phyloP scores from a whole-genome alignment of 2,797 vertebrate genomes.

The Anolis apletophallus region DNA sequence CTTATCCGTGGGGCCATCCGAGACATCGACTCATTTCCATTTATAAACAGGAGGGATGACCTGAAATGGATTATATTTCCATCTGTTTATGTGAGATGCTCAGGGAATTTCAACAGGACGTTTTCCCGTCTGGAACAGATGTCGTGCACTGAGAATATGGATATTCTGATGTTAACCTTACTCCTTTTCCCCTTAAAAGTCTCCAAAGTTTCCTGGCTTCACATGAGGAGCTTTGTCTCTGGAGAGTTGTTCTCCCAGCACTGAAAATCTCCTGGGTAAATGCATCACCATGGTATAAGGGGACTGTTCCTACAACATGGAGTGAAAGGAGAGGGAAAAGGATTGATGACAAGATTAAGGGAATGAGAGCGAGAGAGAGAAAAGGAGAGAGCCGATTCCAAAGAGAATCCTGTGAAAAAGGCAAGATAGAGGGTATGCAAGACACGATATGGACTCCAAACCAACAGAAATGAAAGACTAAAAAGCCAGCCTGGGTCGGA shows the following conservation, averaged over 20 bases:
- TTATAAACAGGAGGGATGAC: constrained; percentile 53
- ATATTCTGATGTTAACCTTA: not conserved
- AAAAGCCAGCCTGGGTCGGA: too few relatives aligned
- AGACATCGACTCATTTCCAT: constrained; percentile 36
- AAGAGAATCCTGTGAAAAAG: not conserved
- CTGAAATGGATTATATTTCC: constrained; percentile 57
- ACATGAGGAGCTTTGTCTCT: not conserved
- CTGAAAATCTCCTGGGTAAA: not conserved
- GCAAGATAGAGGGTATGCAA: not conserved
- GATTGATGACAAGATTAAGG: not conserved
- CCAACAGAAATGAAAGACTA: not conserved
- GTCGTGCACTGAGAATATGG: constrained; percentile 2
- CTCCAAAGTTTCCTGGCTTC: constrained; percentile 12
- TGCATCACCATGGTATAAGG: not conserved
- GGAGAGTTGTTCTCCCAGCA: not conserved
- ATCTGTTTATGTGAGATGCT: constrained; percentile 24
- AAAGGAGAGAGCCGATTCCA: not conserved
- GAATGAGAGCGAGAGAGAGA: not conserved
- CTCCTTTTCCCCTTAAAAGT: constrained; percentile 17
- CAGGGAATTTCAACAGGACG: constrained; percentile 22
- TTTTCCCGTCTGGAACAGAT: not conserved
- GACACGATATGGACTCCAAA: too few relatives aligned
- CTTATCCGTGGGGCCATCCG: constrained; percentile 2
- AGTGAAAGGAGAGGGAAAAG: not conserved
- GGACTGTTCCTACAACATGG: not conserved